Evolutionary conservation across 2,113 vertebrate species (phyloP), one percentile per base, ranked within the genome.

Genomic region (Anoplopoma fimbria): DNA sequence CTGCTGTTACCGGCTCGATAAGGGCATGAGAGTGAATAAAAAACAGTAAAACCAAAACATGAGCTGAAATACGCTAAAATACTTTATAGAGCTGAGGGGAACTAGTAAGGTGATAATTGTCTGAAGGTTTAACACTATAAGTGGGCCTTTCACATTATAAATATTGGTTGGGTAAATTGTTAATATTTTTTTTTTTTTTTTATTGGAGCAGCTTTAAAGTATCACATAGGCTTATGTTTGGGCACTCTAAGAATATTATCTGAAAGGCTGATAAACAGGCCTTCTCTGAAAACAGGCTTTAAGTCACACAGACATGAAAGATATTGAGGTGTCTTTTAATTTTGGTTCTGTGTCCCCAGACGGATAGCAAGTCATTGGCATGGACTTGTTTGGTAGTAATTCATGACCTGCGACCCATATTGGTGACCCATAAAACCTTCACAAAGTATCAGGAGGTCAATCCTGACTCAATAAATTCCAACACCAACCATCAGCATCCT

Each of bases 381-480:
- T 78, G 23, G 68, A 77, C 86, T 93, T 90, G 88, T 93, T 90
- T 88, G 85, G 81, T 82, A 72, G 86, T 92, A 91, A 91, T 90
- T 93, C 89, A 92, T 90, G 83, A 90, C 84, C 91, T 85, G 67
- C 60, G 63, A 94, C 85, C 89, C 83, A 86, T 82, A 85, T 84
- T 81, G 79, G 69, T 87, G 82, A 91, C 86, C 82, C 80, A 86
- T 91, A 90, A 92, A 92, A 91, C 62, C 42, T 80, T 10, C 19
- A 51, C 71, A 79, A 42, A 91, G 79, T 84, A 81, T 87, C 65
- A 70, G 79, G 85, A 84, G 88, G 89, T 94, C 87, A 82, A 36
- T 71, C 71, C 55, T 73, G 67, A 81, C 80, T 90, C 87, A 71
- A 86, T 95, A 94, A 94, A 94, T 93, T 85, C 77, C 9, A 71